A percentile compares a stretch with the other conserved stretches of the same genome.
Conservation (phyloP, 2,113 vertebrate genomes). For the Callospermophilus lateralis region DNA sequence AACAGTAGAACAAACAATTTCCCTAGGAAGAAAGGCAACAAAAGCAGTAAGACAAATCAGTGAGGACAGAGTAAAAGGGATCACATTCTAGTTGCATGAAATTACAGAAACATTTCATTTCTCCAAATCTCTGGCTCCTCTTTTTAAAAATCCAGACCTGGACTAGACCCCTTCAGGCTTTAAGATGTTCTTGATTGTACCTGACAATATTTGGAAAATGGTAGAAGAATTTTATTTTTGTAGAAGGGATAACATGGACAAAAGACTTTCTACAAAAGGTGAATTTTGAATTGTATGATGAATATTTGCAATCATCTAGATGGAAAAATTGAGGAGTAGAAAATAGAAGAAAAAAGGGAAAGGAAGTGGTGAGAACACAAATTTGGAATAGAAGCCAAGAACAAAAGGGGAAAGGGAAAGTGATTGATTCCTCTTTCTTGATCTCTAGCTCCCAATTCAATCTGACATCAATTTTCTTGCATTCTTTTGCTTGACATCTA, state of each 20-base stretch:
- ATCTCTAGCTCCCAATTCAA: neutral
- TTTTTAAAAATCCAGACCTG: neutral
- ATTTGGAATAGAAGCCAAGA: neutral
- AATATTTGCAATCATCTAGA: slow-evolving; percentile 11
- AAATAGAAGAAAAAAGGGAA: neutral
- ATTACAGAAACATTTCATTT: neutral
- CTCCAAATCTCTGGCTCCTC: neutral
- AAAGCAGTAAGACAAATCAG: neutral
- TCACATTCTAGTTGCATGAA: neutral
- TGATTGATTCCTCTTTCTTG: neutral
- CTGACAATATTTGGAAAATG: neutral
- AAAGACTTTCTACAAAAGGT: neutral
- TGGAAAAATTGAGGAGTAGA: neutral
- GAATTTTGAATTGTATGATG: neutral
- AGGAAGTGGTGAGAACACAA: neutral
- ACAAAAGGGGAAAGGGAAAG: neutral
- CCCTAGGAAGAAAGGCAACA: neutral
- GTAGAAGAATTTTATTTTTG: neutral
- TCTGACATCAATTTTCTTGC: neutral
- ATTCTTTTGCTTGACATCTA: slow-evolving; percentile 21
- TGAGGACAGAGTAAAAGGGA: neutral
- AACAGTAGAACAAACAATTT: neutral
- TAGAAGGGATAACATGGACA: neutral
- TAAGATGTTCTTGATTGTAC: neutral
- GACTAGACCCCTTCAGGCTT: neutral